Percentiles rank a stretch among this genome's conserved stretches.
These are phyloP conservation scores for Oxycera nigricornis DNA, from an alignment of 2,888 invertebrate species.

Conservation along the genomic window DNA sequence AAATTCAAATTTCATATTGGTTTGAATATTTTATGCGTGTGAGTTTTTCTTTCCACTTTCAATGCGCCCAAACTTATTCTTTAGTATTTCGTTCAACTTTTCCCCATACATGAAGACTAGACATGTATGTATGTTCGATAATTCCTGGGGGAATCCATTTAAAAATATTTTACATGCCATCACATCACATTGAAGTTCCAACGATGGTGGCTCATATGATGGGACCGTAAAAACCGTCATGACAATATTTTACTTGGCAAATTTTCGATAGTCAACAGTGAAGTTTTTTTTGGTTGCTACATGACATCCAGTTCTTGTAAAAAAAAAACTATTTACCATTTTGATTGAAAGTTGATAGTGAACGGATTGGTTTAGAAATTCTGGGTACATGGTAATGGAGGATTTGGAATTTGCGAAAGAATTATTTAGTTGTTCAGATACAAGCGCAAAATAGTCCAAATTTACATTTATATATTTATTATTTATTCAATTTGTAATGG, in stretches of 20 bases:
- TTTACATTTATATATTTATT: too few relatives aligned
- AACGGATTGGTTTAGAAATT: conserved; percentile 18
- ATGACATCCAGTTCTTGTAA: neutral
- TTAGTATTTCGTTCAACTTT: conserved; percentile 12
- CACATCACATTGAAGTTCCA: neutral
- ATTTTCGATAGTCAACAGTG: conserved; percentile 10
- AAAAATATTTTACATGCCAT: neutral
- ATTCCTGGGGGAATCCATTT: neutral
- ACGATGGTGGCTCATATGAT: conserved; percentile 25
- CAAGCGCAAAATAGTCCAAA: too few relatives aligned
- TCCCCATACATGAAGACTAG: conserved; percentile 2
- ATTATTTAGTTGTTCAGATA: too few relatives aligned
- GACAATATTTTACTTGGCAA: conserved; percentile 23
- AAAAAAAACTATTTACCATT: conserved; percentile 35
- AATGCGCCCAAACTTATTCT: neutral
- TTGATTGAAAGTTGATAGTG: conserved; percentile 38
- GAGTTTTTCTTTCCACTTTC: neutral
- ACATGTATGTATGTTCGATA: neutral
- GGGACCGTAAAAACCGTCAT: conserved; percentile 27
- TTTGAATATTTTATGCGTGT: conserved; percentile 28
- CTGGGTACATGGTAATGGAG: conserved; percentile 13
- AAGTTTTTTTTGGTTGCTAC: neutral
- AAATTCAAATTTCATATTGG: conserved; percentile 30
- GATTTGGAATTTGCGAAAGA: too few relatives aligned
- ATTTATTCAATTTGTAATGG: too few relatives aligned